phyloP scores from a whole-genome alignment of 2,797 vertebrate species.

The Halcyon smyrnensis region DNA sequence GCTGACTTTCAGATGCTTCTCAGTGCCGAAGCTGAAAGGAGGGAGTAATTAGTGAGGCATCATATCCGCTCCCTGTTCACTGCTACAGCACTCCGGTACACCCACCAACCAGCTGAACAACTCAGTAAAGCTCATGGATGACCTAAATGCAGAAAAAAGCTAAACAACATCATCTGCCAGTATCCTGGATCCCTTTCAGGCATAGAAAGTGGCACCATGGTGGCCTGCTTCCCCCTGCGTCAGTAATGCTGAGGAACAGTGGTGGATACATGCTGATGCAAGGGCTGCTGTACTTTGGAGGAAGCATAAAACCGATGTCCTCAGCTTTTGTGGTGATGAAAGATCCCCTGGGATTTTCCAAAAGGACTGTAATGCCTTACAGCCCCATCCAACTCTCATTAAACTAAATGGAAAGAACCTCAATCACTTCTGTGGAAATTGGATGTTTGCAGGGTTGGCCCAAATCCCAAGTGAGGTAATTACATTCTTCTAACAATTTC shows the following conservation, averaged over 20 bases:
- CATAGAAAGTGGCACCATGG: not conserved
- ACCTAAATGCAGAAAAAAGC: not conserved
- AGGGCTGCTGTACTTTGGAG: not conserved
- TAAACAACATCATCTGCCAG: constrained; percentile 2
- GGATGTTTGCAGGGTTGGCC: constrained; percentile 59
- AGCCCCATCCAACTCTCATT: constrained; percentile 54
- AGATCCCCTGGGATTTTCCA: constrained; percentile 19
- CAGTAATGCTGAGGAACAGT: not conserved
- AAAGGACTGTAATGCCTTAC: constrained; percentile 42
- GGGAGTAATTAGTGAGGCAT: not conserved
- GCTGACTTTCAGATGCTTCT: not conserved
- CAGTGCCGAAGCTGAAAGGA: not conserved
- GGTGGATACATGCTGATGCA: not conserved
- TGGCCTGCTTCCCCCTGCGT: not conserved
- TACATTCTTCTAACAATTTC: constrained; percentile 27
- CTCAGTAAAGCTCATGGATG: not conserved
- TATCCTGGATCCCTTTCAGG: not conserved
- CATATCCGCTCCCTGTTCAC: not conserved
- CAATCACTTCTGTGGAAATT: constrained; percentile 58
- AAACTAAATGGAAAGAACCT: constrained; percentile 70
- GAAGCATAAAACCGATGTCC: constrained; percentile 38
- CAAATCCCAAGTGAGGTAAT: constrained; percentile 66
- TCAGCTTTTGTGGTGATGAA: constrained; percentile 15
- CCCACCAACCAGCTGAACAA: not conserved
- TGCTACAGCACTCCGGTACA: not conserved